Conservation (phyloP, 2,113 vertebrate genomes). For the Lagenorhynchus albirostris region DNA sequence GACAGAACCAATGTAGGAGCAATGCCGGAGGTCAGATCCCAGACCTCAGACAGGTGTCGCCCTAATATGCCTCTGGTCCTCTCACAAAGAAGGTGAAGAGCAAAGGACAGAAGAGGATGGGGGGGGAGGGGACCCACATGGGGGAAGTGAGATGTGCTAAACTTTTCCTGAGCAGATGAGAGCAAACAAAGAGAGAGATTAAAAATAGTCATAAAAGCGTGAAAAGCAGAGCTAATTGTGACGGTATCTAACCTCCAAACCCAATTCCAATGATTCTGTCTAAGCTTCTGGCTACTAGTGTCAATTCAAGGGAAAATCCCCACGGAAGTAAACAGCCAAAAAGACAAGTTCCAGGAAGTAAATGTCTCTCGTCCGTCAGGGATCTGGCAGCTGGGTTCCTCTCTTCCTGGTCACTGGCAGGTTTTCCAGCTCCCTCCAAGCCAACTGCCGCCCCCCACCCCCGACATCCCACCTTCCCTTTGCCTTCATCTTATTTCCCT, state of each 20-base stretch:
- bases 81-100: background rate
- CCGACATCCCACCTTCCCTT: background rate
- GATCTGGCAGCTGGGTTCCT: background rate
- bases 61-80: background rate
- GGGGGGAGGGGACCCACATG: rapidly evolving
- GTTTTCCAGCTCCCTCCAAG: background rate
- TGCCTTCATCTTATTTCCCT: background rate
- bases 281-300: background rate
- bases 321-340: background rate
- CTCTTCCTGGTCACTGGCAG: background rate
- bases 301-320: background rate
- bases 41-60: background rate
- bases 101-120: background rate
- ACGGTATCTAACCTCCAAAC: background rate
- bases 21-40: background rate
- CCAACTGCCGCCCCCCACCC: background rate
- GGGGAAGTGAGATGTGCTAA: background rate
- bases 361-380: background rate
- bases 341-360: background rate
- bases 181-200: background rate
- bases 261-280: background rate
- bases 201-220: background rate
- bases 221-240: background rate
- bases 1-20: background rate
- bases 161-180: background rate